Evolutionary conservation across 2,113 vertebrate genomes (phyloP).

Genomic region (Phycodurus eques): DNA sequence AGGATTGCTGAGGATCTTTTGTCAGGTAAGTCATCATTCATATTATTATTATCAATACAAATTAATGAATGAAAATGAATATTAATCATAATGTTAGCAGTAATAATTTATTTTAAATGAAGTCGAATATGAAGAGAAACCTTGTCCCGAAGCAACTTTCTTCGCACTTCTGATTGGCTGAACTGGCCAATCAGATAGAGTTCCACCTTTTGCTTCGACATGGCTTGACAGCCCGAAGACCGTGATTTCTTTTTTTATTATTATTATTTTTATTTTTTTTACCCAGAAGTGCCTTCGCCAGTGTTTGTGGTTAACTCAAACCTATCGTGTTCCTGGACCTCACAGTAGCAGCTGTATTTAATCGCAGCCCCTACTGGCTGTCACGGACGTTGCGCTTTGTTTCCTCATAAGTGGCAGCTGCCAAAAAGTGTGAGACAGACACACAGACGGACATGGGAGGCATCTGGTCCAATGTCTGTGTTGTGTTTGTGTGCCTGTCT

Average conservation of each 20-base stretch:
- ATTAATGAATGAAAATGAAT: no score
- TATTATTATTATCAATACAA: no score
- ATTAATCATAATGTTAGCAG: no score
- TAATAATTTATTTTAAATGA: no score
- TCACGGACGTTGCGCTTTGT: background rate
- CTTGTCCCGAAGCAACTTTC: background rate
- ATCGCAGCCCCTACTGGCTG: background rate
- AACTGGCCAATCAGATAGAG: background rate
- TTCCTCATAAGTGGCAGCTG: background rate
- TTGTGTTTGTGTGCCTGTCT: slow-evolving; percentile 1
- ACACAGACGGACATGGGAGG: background rate
- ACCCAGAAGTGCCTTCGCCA: background rate
- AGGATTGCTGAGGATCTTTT: no score
- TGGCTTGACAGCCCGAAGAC: background rate
- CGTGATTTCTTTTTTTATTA: no score
- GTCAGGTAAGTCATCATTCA: no score
- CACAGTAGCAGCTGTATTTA: background rate
- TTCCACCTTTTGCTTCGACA: background rate
- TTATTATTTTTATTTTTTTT: background rate
- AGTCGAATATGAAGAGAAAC: no score
- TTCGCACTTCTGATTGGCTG: background rate
- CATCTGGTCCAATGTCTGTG: background rate
- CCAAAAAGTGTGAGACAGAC: slow-evolving; percentile 1
- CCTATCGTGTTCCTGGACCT: background rate
- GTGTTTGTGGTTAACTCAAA: background rate